Percentiles rank a stretch among this genome's conserved stretches.
phyloP scores from a whole-genome alignment of 2,888 invertebrate species.

The Zelleria hepariella region DNA sequence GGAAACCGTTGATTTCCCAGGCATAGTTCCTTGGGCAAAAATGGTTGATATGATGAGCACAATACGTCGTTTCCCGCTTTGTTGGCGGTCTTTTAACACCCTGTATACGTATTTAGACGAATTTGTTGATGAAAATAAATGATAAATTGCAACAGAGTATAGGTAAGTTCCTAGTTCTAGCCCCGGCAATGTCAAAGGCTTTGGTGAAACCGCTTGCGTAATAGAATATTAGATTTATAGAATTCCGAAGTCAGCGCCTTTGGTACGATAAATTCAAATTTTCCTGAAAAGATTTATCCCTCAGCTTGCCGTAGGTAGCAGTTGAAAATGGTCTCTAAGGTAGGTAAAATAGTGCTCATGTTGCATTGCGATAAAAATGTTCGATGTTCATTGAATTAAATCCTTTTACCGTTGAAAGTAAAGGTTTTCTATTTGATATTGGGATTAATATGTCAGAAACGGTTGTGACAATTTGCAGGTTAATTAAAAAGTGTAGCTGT shows the following conservation, averaged over 20 bases:
- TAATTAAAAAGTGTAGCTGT: too few relatives aligned
- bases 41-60: too few relatives aligned
- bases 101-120: too few relatives aligned
- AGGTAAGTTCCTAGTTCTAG: background rate
- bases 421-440: background rate
- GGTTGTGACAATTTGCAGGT: too few relatives aligned
- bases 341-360: background rate
- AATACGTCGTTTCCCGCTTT: too few relatives aligned
- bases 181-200: background rate
- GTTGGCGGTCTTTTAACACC: too few relatives aligned
- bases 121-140: too few relatives aligned
- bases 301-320: background rate
- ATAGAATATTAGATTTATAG: background rate
- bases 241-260: background rate
- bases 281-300: background rate
- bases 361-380: background rate
- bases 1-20: too few relatives aligned
- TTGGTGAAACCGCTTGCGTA: background rate
- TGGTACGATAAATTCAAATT: background rate
- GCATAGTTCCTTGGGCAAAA: too few relatives aligned
- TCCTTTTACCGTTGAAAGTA: background rate
- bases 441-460: background rate
- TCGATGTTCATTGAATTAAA: background rate
- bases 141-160: too few relatives aligned
- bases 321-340: background rate